A percentile compares a stretch with the other conserved stretches of the same genome.
These are phyloP conservation scores for Brachyhypopomus occidentalis DNA, from an alignment of 2,113 vertebrate species.

Conservation along the genomic window DNA sequence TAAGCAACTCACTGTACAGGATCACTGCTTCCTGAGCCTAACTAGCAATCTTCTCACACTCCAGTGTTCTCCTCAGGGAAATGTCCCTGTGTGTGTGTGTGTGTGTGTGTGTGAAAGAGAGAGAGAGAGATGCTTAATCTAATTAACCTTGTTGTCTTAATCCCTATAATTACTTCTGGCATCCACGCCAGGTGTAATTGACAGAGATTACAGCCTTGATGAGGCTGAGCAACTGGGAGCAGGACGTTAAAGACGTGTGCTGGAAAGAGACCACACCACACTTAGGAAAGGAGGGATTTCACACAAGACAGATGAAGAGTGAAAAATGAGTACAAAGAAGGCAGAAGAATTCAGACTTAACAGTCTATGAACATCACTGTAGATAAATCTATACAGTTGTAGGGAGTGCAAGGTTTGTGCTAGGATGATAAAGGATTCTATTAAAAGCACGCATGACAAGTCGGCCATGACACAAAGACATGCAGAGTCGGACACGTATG, in stretches of 20 bases:
- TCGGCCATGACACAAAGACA: no score
- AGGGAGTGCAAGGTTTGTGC: not conserved
- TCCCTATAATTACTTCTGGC: constrained; percentile 65
- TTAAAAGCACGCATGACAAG: constrained; percentile 10
- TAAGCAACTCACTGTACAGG: constrained; percentile 4
- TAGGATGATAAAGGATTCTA: not conserved
- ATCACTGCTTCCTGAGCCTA: not conserved
- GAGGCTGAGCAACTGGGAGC: constrained; percentile 29
- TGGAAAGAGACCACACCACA: constrained; percentile 2
- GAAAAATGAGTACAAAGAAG: not conserved
- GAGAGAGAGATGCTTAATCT: constrained; percentile 50
- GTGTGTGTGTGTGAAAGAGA: constrained; percentile 16
- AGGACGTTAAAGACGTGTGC: constrained; percentile 25
- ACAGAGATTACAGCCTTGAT: constrained; percentile 53
- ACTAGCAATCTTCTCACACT: not conserved
- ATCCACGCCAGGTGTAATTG: constrained; percentile 56
- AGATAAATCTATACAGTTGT: not conserved
- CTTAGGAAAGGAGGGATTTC: no score
- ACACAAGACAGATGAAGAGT: not conserved
- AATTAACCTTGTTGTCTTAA: constrained; percentile 60
- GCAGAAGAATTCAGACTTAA: not conserved
- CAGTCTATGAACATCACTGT: no score
- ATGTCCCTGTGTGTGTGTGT: constrained; percentile 29
- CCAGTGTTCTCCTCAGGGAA: not conserved
- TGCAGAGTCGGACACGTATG: not conserved